These are phyloP conservation scores for Sylvilagus bachmani DNA, from an alignment of 2,113 vertebrate species.

Conservation along the genomic window DNA sequence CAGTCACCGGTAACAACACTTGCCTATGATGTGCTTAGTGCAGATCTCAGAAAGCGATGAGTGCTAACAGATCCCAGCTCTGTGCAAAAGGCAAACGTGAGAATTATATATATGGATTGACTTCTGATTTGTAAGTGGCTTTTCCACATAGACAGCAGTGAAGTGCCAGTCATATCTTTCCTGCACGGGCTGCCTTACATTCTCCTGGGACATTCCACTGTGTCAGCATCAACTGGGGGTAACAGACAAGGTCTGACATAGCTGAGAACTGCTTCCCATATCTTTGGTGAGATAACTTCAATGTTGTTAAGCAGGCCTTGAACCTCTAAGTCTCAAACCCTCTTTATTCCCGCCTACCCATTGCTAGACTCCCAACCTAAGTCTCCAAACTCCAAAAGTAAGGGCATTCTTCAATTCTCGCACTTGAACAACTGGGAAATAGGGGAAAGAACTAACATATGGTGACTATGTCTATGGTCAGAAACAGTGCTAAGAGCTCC, in stretches of 20 bases:
- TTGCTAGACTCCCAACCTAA: not conserved
- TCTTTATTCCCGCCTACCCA: not conserved
- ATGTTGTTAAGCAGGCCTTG: not conserved
- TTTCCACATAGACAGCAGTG: constrained; percentile 29
- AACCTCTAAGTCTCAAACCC: not conserved
- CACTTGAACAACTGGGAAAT: not conserved
- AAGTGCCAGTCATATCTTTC: constrained; percentile 24
- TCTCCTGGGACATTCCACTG: not conserved
- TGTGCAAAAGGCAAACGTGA: constrained; percentile 52
- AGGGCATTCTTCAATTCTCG: not conserved
- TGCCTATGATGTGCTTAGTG: constrained; percentile 67
- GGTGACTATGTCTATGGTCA: not conserved
- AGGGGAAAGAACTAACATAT: not conserved
- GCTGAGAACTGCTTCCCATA: not conserved
- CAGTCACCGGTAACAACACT: constrained; percentile 56
- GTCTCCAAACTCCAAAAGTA: not conserved
- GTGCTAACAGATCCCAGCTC: constrained; percentile 75
- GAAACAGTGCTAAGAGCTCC: not conserved
- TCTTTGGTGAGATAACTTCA: not conserved
- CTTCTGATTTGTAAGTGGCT: constrained; percentile 41
- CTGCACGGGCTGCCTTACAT: not conserved
- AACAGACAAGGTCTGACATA: not conserved
- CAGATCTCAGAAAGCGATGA: constrained; percentile 66
- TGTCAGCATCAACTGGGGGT: not conserved
- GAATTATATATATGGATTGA: constrained; percentile 45